phyloP scores from a whole-genome alignment of 2,888 invertebrate genomes.

The Leptinotarsa peninsularis region DNA sequence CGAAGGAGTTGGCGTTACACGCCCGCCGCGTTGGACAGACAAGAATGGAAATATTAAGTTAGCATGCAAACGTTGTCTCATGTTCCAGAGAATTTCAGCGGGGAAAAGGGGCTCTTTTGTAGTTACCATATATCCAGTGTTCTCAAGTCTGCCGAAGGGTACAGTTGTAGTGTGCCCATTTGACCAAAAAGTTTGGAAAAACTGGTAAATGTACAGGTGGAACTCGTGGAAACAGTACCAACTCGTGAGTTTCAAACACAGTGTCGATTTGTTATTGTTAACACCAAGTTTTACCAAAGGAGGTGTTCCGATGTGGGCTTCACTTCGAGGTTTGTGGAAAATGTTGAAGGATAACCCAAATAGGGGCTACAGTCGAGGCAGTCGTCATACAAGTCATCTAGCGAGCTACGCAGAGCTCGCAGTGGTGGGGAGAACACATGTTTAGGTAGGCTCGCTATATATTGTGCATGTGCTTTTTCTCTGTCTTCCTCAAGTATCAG shows the following conservation, averaged over 20 bases:
- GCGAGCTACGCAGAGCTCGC: neutral
- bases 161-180: conserved; percentile 55
- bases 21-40: conserved; percentile 53
- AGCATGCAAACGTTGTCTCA: conserved; percentile 68
- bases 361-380: neutral
- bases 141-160: conserved; percentile 67
- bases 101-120: conserved; percentile 65
- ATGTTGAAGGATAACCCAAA: neutral
- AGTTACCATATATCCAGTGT: conserved; percentile 68
- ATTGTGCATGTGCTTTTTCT: conserved; percentile 4
- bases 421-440: conserved; percentile 7
- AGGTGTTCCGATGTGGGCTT: neutral
- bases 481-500: neutral
- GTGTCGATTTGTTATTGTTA: neutral
- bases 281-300: neutral
- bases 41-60: conserved; percentile 63
- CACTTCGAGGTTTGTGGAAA: neutral
- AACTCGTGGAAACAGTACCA: neutral
- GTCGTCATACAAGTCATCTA: neutral
- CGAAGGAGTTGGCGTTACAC: conserved; percentile 61
- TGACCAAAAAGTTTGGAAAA: conserved; percentile 24
- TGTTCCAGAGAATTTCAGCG: conserved; percentile 66
- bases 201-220: neutral
- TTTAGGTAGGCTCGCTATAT: neutral
- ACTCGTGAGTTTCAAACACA: neutral